Evolutionary conservation across 2,113 vertebrate genomes (phyloP), one percentile per base, ranked within the genome.

Genomic region (Barbus barbus): DNA sequence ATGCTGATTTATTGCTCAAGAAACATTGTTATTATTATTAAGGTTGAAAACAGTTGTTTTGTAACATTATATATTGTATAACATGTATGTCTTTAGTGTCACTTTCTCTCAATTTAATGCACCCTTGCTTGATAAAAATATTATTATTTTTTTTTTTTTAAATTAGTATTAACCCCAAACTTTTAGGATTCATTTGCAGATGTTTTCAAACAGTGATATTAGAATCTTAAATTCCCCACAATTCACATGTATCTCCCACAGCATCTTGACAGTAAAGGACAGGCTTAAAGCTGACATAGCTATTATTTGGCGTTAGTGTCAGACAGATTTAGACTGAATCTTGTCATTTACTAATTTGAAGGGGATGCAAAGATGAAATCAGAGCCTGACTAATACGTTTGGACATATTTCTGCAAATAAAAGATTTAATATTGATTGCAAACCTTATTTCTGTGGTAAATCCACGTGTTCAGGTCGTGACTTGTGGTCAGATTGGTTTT

Each of bases 401-500:
- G 56, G 56, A 79, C 36, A 46, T 79, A 11, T 51, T 81, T 69
- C 38, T 33, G 22, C 31, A 36, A 81, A 48, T 65, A 48, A 38
- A 81, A 82, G 31, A 82, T 69, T 56, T 38, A 71, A 71, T 53
- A 71, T 38, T 71, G 44, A 51, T 36, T 36, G 2, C 9, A 0
- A 56, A 24, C 9, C 48, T 24, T 38, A 36, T 53, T 71, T 72
- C 18, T 5, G 44, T 33, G 9, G 53, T 9, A 11, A 26, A 53
- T 81, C 20, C 11, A 2, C 16, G 44, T 69, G 79, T 53, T 82
- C 63, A 38, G 61, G 83, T 63, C 79, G 85, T 77, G 12, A 28
- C 76, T 84, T 18, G 18, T 79, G 53, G 77, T 24, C 46, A 87
- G 91, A 83, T 86, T 81, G 9, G 83, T 71, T 83, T 84, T 91